A percentile compares a stretch with the other conserved stretches of the same genome.
These are phyloP conservation scores for Macroramphosus scolopax DNA, from an alignment of 2,797 vertebrate genomes.

Conservation along the genomic window DNA sequence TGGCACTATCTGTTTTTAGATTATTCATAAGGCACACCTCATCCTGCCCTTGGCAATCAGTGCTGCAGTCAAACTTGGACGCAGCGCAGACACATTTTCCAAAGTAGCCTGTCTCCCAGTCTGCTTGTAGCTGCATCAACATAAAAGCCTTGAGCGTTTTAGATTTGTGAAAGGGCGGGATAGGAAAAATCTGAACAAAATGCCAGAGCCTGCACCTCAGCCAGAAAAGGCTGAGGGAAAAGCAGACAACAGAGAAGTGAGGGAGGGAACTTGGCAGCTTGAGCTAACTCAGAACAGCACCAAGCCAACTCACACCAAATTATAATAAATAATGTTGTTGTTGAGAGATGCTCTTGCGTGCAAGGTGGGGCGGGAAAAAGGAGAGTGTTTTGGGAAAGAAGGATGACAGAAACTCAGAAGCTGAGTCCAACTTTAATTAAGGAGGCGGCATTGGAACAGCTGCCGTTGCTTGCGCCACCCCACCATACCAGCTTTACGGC, in stretches of 20 bases:
- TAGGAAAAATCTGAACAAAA: slow-evolving; percentile 65
- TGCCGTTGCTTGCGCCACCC: slow-evolving; percentile 52
- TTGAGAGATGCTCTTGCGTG: slow-evolving; percentile 31
- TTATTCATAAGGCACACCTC: slow-evolving; percentile 51
- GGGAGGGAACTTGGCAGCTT: slow-evolving; percentile 67
- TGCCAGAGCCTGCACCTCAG: slow-evolving; percentile 46
- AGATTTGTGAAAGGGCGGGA: slow-evolving; percentile 66
- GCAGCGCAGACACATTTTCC: slow-evolving; percentile 51
- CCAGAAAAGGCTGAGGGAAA: slow-evolving; percentile 54
- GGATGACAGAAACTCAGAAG: slow-evolving; percentile 44
- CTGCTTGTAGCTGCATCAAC: slow-evolving; percentile 63
- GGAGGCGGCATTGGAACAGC: slow-evolving; percentile 54
- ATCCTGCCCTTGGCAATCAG: slow-evolving; percentile 47
- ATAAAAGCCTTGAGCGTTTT: slow-evolving; percentile 61
- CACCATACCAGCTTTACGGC: slow-evolving; percentile 45
- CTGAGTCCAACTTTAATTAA: slow-evolving; percentile 71
- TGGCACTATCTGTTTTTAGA: slow-evolving; percentile 42
- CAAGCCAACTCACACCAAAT: slow-evolving; percentile 42
- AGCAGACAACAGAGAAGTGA: slow-evolving; percentile 49
- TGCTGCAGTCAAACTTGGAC: slow-evolving; percentile 58
- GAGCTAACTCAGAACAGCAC: slow-evolving; percentile 46
- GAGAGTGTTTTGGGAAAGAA: slow-evolving; percentile 24
- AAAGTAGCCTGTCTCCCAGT: slow-evolving; percentile 62
- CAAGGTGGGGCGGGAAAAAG: slow-evolving; percentile 12
- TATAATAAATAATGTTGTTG: slow-evolving; percentile 52